Evolutionary conservation across 2,888 invertebrate species (phyloP).

Genomic region (Acronicta alni): DNA sequence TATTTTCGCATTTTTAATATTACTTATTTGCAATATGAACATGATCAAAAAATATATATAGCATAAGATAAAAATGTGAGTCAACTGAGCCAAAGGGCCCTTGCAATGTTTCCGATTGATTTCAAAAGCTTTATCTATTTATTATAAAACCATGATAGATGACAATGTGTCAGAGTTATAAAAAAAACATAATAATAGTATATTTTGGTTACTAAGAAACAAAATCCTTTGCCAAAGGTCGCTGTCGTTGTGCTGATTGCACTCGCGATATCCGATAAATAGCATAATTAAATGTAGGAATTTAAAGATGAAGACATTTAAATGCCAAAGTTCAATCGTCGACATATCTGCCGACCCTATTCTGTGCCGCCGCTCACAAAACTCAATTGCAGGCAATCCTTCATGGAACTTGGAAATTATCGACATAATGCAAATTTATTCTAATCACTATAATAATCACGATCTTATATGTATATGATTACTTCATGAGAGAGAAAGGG

Average conservation of each 20-base stretch:
- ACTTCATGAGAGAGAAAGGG: constrained; percentile 37
- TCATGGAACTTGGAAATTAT: constrained; percentile 57
- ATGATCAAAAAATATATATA: too few species aligned
- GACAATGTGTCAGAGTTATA: too few species aligned
- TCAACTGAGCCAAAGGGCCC: too few species aligned
- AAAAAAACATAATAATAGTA: not conserved
- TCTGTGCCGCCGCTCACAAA: constrained; percentile 73
- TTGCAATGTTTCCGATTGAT: too few species aligned
- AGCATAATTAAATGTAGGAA: constrained; percentile 71
- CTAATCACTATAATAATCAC: constrained; percentile 44
- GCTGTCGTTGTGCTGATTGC: constrained; percentile 29
- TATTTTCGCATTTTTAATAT: too few species aligned
- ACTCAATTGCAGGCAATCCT: constrained; percentile 71
- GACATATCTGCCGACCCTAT: constrained; percentile 76
- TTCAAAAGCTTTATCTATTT: too few species aligned
- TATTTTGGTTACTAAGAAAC: constrained; percentile 13
- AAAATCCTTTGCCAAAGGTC: constrained; percentile 33
- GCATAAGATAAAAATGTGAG: too few species aligned
- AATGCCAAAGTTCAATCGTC: constrained; percentile 82
- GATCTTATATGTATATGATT: constrained; percentile 32
- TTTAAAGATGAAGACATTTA: constrained; percentile 71
- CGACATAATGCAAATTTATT: constrained; percentile 46
- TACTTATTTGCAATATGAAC: too few species aligned
- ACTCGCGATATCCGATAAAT: constrained; percentile 49
- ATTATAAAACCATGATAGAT: too few species aligned